phyloP scores from a whole-genome alignment of 2,113 vertebrate genomes.

The Vulpes ferrilata region DNA sequence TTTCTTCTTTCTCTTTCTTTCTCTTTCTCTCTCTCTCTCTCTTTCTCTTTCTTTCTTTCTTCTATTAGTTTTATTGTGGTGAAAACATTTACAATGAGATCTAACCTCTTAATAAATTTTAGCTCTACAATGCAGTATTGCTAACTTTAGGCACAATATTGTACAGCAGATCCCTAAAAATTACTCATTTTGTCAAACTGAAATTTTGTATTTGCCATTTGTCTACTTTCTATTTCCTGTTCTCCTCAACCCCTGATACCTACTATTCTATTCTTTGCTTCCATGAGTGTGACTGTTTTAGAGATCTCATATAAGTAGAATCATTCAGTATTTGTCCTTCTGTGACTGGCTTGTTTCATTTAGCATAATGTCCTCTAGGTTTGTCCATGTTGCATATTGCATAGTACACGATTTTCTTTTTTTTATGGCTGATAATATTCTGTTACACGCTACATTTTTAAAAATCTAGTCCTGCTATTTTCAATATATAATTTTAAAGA shows the following conservation, averaged over 20 bases:
- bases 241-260: background rate
- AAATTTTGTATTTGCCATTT: background rate
- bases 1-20: background rate
- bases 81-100: background rate
- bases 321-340: background rate
- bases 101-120: background rate
- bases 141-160: background rate
- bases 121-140: background rate
- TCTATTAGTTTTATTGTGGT: background rate
- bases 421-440: background rate
- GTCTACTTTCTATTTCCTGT: background rate
- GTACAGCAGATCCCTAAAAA: background rate
- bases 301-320: background rate
- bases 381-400: background rate
- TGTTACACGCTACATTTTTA: background rate
- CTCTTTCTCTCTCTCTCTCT: background rate
- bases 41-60: background rate
- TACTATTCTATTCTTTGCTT: background rate
- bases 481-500: background rate
- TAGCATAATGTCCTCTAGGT: background rate
- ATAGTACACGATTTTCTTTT: background rate
- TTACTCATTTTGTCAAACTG: background rate
- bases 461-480: background rate
- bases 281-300: background rate
- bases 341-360: background rate